These are phyloP conservation scores for Albula glossodonta DNA, from an alignment of 2,113 vertebrate genomes.

Conservation along the genomic window DNA sequence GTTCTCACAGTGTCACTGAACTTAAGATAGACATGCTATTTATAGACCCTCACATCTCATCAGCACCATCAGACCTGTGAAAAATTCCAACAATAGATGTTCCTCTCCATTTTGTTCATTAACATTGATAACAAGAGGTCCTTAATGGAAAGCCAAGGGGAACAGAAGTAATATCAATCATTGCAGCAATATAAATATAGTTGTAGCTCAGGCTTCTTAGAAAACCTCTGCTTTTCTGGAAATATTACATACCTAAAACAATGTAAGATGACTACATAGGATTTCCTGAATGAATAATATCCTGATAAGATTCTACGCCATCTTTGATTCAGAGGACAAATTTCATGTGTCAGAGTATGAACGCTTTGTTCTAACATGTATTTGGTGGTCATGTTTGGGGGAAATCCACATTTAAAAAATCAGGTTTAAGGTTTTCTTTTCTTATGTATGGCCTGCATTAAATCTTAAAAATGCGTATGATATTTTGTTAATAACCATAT, in stretches of 20 bases:
- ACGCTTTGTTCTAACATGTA: no score
- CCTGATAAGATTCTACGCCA: background rate
- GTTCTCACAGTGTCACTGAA: background rate
- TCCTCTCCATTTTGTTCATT: conserved; percentile 16
- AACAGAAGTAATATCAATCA: background rate
- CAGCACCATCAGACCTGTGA: background rate
- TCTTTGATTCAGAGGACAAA: no score
- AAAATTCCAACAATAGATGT: conserved; percentile 16
- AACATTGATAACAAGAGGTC: conserved; percentile 23
- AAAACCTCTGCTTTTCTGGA: background rate
- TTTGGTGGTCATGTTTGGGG: background rate
- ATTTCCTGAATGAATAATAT: background rate
- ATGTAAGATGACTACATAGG: background rate
- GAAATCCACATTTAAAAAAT: background rate
- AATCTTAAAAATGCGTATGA: no score
- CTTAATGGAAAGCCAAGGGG: conserved; percentile 1
- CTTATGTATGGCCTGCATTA: no score
- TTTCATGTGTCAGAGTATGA: no score
- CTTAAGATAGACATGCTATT: conserved; percentile 23
- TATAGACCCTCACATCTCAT: conserved; percentile 15
- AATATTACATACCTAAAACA: background rate
- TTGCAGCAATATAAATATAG: background rate
- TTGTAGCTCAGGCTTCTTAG: background rate
- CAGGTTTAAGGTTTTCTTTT: no score
- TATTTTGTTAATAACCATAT: background rate